Percentiles rank a stretch among this genome's conserved stretches.
These are phyloP conservation scores for Periophthalmodon schlosseri DNA, from an alignment of 2,113 vertebrate species.

Conservation along the genomic window DNA sequence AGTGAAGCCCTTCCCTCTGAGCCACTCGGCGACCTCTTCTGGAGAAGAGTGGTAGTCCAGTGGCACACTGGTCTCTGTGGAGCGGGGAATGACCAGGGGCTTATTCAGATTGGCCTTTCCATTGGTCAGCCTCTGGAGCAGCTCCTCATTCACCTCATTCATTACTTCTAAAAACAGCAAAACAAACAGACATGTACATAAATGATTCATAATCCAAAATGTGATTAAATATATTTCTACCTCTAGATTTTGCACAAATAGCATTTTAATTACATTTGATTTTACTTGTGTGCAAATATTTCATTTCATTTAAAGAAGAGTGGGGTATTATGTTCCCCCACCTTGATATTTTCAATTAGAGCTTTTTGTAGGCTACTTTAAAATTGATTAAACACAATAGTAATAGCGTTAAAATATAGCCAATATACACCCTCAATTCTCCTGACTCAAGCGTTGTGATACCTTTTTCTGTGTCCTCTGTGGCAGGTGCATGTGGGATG, in stretches of 20 bases:
- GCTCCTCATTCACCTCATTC: slow-evolving; percentile 80
- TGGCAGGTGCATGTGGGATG: slow-evolving; percentile 39
- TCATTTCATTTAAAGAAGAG: too few relatives aligned
- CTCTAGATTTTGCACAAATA: neutral
- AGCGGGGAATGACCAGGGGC: slow-evolving; percentile 76
- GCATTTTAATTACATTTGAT: neutral
- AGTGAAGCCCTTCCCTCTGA: slow-evolving; percentile 84
- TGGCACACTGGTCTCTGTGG: slow-evolving; percentile 71
- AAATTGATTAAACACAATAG: neutral
- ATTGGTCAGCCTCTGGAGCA: slow-evolving; percentile 76
- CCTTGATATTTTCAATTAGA: too few relatives aligned
- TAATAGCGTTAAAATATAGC: neutral
- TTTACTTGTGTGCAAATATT: neutral
- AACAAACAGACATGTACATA: neutral
- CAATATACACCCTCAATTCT: neutral
- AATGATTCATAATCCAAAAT: neutral
- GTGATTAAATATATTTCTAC: too few relatives aligned
- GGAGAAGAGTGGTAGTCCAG: slow-evolving; percentile 76
- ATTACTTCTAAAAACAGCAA: slow-evolving; percentile 59
- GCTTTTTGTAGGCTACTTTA: neutral
- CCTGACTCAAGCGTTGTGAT: slow-evolving; percentile 1
- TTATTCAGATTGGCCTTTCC: slow-evolving; percentile 71
- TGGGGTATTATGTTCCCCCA: too few relatives aligned
- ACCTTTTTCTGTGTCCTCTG: slow-evolving; percentile 76
- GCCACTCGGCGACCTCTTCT: slow-evolving; percentile 82